Evolutionary conservation across 2,113 vertebrate genomes (phyloP).

Genomic region (Silurus glanis): DNA sequence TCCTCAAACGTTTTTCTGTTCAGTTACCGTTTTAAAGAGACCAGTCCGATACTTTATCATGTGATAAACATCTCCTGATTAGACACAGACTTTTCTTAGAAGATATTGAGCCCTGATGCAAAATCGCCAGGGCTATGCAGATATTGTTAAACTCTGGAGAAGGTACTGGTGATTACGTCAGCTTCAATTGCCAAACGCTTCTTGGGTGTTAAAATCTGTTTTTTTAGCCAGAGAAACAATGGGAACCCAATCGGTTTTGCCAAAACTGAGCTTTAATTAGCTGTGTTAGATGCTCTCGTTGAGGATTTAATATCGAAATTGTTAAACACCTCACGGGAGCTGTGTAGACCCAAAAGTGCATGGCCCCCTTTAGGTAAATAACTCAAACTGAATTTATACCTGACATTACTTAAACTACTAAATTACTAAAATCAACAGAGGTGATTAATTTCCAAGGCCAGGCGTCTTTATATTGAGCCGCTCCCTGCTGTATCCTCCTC

Average conservation of each 20-base stretch:
- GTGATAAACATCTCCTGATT: not conserved
- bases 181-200: not conserved
- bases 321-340: not conserved
- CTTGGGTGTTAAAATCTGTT: not conserved
- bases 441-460: not conserved
- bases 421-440: not conserved
- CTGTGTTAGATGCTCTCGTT: not conserved
- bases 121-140: not conserved
- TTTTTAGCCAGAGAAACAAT: not conserved
- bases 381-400: not conserved
- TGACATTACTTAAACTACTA: not conserved
- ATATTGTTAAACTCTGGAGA: not conserved
- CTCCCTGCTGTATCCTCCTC: not conserved
- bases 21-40: not conserved
- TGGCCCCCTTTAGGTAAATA: not conserved
- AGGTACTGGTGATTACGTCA: not conserved
- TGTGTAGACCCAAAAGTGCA: not conserved
- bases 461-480: not conserved
- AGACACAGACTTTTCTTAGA: not conserved
- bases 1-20: not conserved
- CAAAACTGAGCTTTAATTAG: not conserved
- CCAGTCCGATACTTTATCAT: not conserved
- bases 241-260: not conserved
- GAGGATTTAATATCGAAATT: not conserved
- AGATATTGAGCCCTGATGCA: not conserved